Percentiles rank a stretch among this genome's conserved stretches.
Evolutionary conservation across 1,140 invertebrate species (phyloP).

Genomic region (Lordiphosa clarofinis): DNA sequence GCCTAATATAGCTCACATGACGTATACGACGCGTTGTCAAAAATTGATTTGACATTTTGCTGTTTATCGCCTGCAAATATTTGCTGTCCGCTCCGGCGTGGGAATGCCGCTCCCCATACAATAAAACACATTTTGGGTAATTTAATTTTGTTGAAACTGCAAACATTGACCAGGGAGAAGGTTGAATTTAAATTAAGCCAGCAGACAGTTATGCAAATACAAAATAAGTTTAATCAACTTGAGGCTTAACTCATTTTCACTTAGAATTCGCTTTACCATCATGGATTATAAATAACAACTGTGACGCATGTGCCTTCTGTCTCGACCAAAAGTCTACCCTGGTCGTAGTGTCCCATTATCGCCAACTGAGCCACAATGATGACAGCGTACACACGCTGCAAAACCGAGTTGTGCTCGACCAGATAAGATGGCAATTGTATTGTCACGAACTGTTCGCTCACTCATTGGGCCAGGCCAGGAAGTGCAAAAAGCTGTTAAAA

Average conservation of each 20-base stretch:
- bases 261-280: conserved; percentile 12
- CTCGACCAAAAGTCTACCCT: conserved; percentile 37
- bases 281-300: conserved; percentile 35
- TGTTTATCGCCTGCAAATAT: conserved; percentile 58
- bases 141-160: conserved; percentile 66
- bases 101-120: conserved; percentile 63
- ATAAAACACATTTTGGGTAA: conserved; percentile 49
- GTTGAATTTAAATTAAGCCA: conserved; percentile 46
- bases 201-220: conserved; percentile 55
- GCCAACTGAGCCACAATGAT: conserved; percentile 10
- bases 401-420: conserved; percentile 12
- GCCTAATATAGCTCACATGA: conserved; percentile 21
- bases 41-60: conserved; percentile 7
- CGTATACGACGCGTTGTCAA: conserved; percentile 28
- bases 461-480: conserved; percentile 45
- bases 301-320: conserved; percentile 36
- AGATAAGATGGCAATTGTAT: conserved; percentile 48
- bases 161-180: conserved; percentile 24
- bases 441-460: conserved; percentile 50
- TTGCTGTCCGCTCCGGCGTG: conserved; percentile 49
- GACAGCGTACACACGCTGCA: conserved; percentile 24
- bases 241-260: neutral
- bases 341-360: conserved; percentile 7
- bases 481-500: conserved; percentile 46
- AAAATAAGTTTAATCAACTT: conserved; percentile 28